These are phyloP conservation scores for Sceliomorpha sp. DNA, from an alignment of 2,888 invertebrate species.

Conservation along the genomic window DNA sequence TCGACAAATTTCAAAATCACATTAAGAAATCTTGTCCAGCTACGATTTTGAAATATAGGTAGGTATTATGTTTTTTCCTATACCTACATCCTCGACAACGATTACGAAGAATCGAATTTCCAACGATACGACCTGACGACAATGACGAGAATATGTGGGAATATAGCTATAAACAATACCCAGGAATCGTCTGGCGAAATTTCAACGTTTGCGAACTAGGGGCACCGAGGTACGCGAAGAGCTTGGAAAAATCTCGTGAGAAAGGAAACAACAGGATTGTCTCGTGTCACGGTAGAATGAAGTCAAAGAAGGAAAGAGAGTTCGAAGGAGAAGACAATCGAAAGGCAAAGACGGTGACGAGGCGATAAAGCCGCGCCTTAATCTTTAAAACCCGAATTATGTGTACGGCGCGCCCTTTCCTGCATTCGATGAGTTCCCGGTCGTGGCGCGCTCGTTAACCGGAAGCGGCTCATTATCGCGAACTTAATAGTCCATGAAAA, in stretches of 20 bases:
- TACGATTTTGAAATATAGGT: too few species aligned
- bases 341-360: conserved; percentile 47
- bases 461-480: conserved; percentile 77
- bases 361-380: conserved; percentile 74
- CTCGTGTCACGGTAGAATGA: conserved; percentile 55
- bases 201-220: too few species aligned
- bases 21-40: too few species aligned
- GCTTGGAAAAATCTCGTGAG: conserved; percentile 54
- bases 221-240: conserved; percentile 45
- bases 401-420: conserved; percentile 78
- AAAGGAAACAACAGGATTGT: conserved; percentile 57
- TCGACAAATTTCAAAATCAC: too few species aligned
- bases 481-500: conserved; percentile 81
- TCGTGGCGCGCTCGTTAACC: conserved; percentile 52
- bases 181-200: conserved; percentile 39
- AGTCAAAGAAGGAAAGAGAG: conserved; percentile 47
- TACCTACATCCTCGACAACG: too few species aligned
- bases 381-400: conserved; percentile 78
- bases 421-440: conserved; percentile 76
- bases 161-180: conserved; percentile 29
- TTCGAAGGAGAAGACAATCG: conserved; percentile 51
- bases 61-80: too few species aligned
- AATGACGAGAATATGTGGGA: too few species aligned
- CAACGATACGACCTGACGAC: too few species aligned
- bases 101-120: too few species aligned